Base-by-base conservation (phyloP, 2,888 invertebrate genomes). In the Panzeria rudis region DNA sequence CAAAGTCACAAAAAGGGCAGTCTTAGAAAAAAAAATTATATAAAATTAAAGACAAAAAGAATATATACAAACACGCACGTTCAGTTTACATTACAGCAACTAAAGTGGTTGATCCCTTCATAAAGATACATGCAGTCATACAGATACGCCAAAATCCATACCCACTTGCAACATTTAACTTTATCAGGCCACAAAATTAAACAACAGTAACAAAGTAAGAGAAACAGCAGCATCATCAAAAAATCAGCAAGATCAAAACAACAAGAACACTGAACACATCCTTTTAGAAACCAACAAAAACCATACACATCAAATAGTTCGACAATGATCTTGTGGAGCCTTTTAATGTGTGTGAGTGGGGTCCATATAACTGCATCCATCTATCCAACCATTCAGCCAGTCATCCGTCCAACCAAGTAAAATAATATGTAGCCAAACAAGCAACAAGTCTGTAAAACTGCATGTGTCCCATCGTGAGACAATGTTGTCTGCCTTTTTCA, bases 391-490 rank as follows among this genome's bases (percentile, higher is more conserved):
- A 47, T 15, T 11, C 38, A 82, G 59, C 52, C 41, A 81, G 52
- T 11, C 56, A 77, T 76, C 66, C 77, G 8, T 71, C 62, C 41
- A 38, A 71, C 47, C 32, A 61, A 32, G 15, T 62, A 20, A 59
- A 54, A 75, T 4, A 29, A 29, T 5, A 29, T 2, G 3, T 52
- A 61, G 17, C 23, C 44, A 35, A 47, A 13, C 25, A 64, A 77
- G 64, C 50, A 62, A 64, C 56, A 23, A 77, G 17, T 29, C 59
- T 78, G 59, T 52, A 15, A 8, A 61, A 64, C 35, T 62, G 62
- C 32, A 71, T 79, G 47, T 54, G 73, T 69, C 47, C 69, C 75
- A 66, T 84, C 80, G 84, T 80, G 69, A 84, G 64, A 61, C 76
- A 84, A 76, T 80, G 80, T 66, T 59, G 54, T 76, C 32, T 52